Evolutionary conservation across 2,797 vertebrate species (phyloP).

Genomic region (Scomberomorus guttatus): DNA sequence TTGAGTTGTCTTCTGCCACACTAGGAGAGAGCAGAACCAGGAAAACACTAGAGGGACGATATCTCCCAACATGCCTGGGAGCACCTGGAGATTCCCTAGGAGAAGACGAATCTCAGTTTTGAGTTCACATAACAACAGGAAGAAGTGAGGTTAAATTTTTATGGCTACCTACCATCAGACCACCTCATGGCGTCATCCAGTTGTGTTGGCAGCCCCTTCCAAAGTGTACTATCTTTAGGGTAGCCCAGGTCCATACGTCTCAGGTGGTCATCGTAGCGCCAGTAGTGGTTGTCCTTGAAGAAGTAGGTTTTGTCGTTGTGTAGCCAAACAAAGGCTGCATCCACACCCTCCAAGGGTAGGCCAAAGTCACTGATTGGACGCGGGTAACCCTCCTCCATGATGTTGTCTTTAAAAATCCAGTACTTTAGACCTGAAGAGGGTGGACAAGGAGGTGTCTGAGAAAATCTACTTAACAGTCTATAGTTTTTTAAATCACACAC

Average conservation of each 20-base stretch:
- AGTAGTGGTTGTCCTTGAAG: constrained; percentile 94
- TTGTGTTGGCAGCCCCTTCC: constrained; percentile 92
- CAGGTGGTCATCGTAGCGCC: constrained; percentile 93
- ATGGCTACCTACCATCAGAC: constrained; percentile 92
- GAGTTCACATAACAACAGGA: neutral
- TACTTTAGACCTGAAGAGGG: constrained; percentile 90
- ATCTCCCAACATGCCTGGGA: neutral
- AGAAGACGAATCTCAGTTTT: neutral
- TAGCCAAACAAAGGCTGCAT: constrained; percentile 94
- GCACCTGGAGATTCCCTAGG: neutral
- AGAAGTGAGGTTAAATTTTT: neutral
- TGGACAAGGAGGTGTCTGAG: neutral
- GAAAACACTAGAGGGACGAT: neutral
- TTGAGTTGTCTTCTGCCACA: neutral
- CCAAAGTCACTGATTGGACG: constrained; percentile 94
- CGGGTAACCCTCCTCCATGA: constrained; percentile 95
- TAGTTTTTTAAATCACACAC: neutral
- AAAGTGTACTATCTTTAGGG: constrained; percentile 90
- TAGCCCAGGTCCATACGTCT: constrained; percentile 93
- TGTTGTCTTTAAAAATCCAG: constrained; percentile 98
- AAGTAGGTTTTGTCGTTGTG: constrained; percentile 99
- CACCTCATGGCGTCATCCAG: constrained; percentile 96
- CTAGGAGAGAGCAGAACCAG: neutral
- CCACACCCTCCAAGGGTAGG: constrained; percentile 90
- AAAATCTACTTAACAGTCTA: neutral